Evolutionary conservation across 2,797 vertebrate species (phyloP), one percentile per base, ranked within the genome.

Genomic region (Mormyrus proboscirostris): DNA sequence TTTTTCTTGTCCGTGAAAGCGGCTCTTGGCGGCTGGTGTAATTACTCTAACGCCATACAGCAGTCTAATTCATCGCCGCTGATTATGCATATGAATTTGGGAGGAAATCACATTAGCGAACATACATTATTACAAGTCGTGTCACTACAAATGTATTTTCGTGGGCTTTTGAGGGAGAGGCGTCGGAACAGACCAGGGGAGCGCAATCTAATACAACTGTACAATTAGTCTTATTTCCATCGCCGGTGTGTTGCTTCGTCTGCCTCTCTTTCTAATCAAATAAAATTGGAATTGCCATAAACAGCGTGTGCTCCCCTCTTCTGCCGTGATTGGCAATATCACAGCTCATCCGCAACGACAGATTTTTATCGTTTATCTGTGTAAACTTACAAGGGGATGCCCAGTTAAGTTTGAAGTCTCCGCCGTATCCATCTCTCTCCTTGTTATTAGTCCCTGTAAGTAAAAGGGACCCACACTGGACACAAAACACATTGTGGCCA

Each of bases 61-160:
- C 62, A 50, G 19, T 41, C 44, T 90, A 90, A 90, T 90, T 90
- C 85, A 90, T 89, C 85, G 65, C 53, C 41, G 22, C 88, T 86
- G 88, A 89, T 90, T 87, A 89, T 88, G 88, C 88, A 88, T 90
- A 88, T 90, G 83, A 90, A 88, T 89, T 82, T 90, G 88, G 44
- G 47, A 59, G 55, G 73, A 90, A 90, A 89, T 89, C 88, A 51
- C 51, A 86, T 90, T 89, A 90, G 90, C 88, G 25, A 88, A 89
- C 90, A 89, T 49, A 65, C 62, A 89, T 87, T 87, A 87, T 87
- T 90, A 87, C 88, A 88, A 82, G 88, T 82, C 83, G 47, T 59
- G 88, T 90, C 90, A 89, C 65, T 44, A 41, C 82, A 69, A 82
- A 90, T 87, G 65, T 88, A 50, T 87, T 79, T 88, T 73, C 25